Conservation (phyloP, 2,797 vertebrate species). For the Amblyraja radiata region DNA sequence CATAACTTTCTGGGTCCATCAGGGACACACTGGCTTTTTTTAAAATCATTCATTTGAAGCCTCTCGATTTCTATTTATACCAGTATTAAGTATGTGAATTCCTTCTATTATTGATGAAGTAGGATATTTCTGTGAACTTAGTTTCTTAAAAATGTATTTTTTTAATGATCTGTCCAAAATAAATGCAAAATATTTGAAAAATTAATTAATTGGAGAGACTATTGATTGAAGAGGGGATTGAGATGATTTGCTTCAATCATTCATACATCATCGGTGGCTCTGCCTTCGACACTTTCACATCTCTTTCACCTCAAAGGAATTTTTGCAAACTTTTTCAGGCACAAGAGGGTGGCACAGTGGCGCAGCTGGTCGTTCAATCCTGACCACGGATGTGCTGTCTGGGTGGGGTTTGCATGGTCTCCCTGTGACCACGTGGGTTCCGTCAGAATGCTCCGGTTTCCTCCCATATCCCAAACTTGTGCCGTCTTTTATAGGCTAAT, state of each 20-base stretch:
- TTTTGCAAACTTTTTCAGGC: not conserved
- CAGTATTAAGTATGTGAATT: not conserved
- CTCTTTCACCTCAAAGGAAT: not conserved
- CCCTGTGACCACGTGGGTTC: no score
- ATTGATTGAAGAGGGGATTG: not conserved
- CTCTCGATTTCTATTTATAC: not conserved
- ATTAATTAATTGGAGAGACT: not conserved
- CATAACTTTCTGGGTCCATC: not conserved
- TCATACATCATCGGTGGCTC: no score
- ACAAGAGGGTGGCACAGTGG: no score
- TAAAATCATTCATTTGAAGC: slow-evolving; percentile 7
- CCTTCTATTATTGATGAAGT: not conserved
- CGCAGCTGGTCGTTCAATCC: no score
- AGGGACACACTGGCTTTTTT: not conserved
- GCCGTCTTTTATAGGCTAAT: no score
- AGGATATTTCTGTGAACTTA: not conserved
- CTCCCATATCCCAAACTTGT: no score
- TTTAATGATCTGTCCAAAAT: not conserved
- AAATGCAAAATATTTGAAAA: not conserved
- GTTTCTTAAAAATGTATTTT: not conserved
- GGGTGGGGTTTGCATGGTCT: no score
- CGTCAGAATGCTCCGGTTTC: no score
- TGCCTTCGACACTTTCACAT: not conserved
- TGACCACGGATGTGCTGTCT: no score
- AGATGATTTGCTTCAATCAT: not conserved